Base-by-base conservation (phyloP, 2,797 vertebrate genomes). In the Pogoniulus pusillus region DNA sequence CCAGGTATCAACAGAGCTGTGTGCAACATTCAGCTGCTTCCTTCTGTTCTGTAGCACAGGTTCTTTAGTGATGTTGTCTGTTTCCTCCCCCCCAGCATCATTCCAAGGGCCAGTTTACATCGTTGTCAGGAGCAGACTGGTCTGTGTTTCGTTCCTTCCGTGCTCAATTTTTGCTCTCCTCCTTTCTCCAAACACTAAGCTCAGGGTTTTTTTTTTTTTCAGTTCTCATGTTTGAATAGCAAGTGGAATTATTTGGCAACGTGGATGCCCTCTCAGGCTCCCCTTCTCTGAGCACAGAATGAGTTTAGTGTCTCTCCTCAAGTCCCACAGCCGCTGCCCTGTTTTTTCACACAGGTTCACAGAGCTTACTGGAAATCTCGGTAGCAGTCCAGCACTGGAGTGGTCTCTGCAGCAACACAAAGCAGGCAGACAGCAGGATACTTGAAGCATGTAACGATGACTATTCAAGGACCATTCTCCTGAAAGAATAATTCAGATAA, bases 341-440 rank as follows among this genome's bases (percentile, higher is more conserved):
- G 91, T 91, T 95, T 96, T 96, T 93, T 73, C 84, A 87, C 82
- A 73, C 59, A 94, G 93, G 83, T 94, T 85, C 91, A 57, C 59
- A 93, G 91, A 89, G 90, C 93, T 96, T 94, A 89, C 45, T 85
- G 94, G 95, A 95, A 96, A 96, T 94, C 94, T 95, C 58, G 70
- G 87, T 93, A 89, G 55, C 59, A 82, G 41, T 93, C 82, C 87
- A 53, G 20, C 30, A 6, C 49, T 71, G 75, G 55, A 92, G 55
- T 75, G 93, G 87, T 93, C 95, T 90, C 85, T 90, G 87, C 90
- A 93, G 91, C 90, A 95, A 78, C 88, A 89, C 62, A 93, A 95
- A 85, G 90, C 83, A 93, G 84, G 72, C 69, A 89, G 75, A 75
- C 77, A 62, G 87, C 88, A 91, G 90, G 94, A 81, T 92, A 87